phyloP scores from a whole-genome alignment of 2,113 vertebrate genomes.

The Calidris pugnax region DNA sequence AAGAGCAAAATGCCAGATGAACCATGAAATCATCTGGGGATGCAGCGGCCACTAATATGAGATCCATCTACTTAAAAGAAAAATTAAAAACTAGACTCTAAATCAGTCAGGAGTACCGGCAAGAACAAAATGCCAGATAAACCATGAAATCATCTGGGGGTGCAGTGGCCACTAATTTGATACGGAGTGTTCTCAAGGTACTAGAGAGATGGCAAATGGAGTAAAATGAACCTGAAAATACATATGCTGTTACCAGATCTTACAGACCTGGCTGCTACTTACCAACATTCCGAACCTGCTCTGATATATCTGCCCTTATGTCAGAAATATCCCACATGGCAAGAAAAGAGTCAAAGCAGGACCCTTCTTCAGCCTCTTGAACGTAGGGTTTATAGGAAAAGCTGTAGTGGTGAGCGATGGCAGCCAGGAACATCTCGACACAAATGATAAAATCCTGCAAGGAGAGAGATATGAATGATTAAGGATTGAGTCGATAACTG shows the following conservation, averaged over 20 bases:
- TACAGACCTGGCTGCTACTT: slow-evolving; percentile 57
- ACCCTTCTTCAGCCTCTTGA: slow-evolving; percentile 93
- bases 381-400: slow-evolving; percentile 98
- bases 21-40: not conserved
- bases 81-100: not conserved
- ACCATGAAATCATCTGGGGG: not conserved
- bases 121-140: too few species aligned
- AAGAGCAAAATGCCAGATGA: not conserved
- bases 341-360: slow-evolving; percentile 96
- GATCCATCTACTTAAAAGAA: too few species aligned
- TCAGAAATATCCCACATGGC: slow-evolving; percentile 99
- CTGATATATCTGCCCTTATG: slow-evolving; percentile 92
- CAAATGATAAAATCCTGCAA: slow-evolving; percentile 96
- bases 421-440: slow-evolving; percentile 97
- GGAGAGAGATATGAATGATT: not conserved
- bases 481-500: not conserved
- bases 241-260: not conserved
- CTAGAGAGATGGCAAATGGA: rapidly evolving
- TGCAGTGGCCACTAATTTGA: not conserved
- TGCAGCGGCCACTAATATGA: not conserved
- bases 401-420: slow-evolving; percentile 95
- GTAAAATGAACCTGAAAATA: not conserved
- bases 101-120: too few species aligned
- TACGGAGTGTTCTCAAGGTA: not conserved
- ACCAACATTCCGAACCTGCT: slow-evolving; percentile 98